A percentile compares a stretch with the other conserved stretches of the same genome.
Conservation (phyloP, 2,113 vertebrate species). For the Elachura formosa region DNA sequence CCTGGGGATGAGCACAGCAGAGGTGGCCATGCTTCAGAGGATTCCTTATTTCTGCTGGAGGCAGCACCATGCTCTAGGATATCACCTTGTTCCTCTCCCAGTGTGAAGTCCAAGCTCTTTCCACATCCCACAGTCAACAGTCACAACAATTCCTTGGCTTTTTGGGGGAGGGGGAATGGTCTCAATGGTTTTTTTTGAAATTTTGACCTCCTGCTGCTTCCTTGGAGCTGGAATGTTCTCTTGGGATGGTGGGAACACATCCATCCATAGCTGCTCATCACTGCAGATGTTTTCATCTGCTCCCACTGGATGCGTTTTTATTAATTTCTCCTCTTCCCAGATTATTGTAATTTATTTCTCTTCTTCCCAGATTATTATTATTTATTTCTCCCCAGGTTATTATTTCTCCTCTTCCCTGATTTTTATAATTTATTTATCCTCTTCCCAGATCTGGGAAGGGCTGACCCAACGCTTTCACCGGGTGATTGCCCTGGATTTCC, state of each 20-base stretch:
- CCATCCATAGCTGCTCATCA: fast-evolving
- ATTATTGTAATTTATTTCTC: neutral
- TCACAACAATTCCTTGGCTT: neutral
- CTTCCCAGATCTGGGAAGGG: constrained; percentile 89
- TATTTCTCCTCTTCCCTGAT: too few relatives aligned
- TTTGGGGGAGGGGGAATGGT: fast-evolving
- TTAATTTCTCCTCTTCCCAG: constrained; percentile 55
- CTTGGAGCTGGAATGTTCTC: neutral
- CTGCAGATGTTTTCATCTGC: fast-evolving
- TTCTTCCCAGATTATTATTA: constrained; percentile 80
- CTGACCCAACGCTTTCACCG: constrained; percentile 86
- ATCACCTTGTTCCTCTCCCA: neutral
- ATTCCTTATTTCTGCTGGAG: neutral
- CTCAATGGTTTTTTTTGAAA: too few relatives aligned
- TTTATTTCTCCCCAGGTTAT: too few relatives aligned
- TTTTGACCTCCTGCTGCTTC: neutral
- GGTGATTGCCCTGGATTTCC: constrained; percentile 89
- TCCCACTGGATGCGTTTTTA: neutral
- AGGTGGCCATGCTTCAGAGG: neutral
- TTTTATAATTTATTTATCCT: neutral
- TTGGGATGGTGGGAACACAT: fast-evolving
- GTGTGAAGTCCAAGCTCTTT: neutral
- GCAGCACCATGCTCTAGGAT: fast-evolving
- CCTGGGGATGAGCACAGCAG: neutral
- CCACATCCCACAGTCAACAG: fast-evolving